A percentile compares a stretch with the other conserved stretches of the same genome.
These are phyloP conservation scores for Nasonovia ribisnigri DNA, from an alignment of 2,888 invertebrate genomes.

Conservation along the genomic window DNA sequence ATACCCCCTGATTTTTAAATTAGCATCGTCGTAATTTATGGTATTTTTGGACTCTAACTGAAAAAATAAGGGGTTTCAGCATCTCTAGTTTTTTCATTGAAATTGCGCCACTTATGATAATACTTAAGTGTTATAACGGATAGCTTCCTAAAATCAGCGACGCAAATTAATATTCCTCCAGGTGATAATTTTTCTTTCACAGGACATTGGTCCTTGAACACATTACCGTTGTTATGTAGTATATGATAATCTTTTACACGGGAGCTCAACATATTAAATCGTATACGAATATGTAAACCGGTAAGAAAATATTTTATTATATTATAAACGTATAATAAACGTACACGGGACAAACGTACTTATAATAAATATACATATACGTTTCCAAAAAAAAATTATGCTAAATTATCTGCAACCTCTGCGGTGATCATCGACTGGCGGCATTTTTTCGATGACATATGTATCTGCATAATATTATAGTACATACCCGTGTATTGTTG, in stretches of 20 bases:
- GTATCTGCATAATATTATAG: too few species aligned
- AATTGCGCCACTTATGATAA: too few species aligned
- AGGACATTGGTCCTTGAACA: background rate
- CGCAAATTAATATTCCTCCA: too few species aligned
- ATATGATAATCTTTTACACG: background rate
- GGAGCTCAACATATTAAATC: background rate
- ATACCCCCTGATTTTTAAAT: too few species aligned
- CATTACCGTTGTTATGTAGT: background rate
- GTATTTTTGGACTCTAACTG: too few species aligned
- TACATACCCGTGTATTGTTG: background rate
- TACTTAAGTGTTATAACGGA: too few species aligned
- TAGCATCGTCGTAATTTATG: too few species aligned
- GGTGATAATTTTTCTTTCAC: background rate
- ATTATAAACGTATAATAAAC: too few species aligned
- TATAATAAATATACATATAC: background rate
- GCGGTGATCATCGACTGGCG: background rate
- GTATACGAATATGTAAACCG: background rate
- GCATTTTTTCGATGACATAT: background rate
- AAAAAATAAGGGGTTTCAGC: too few species aligned
- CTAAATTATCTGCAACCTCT: background rate
- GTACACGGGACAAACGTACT: background rate
- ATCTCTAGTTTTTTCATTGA: too few species aligned
- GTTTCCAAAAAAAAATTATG: background rate
- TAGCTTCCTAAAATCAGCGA: too few species aligned
- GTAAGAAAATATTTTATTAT: background rate